Evolutionary conservation across 2,888 invertebrate genomes (phyloP).

Genomic region (Iphiclides podalirius): DNA sequence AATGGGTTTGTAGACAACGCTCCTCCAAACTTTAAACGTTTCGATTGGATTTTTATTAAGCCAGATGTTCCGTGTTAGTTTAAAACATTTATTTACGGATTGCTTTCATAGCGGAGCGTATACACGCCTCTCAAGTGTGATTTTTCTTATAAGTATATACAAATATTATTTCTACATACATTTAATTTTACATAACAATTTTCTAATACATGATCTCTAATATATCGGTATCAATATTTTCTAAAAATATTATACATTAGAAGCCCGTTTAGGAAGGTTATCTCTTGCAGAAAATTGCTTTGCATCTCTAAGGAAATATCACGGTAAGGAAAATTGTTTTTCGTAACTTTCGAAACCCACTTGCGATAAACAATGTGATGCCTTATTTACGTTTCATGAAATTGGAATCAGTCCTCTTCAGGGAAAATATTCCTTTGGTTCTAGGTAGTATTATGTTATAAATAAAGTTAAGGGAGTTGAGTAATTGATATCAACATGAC

Average conservation of each 20-base stretch:
- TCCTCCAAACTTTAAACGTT: constrained; percentile 12
- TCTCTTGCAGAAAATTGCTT: constrained; percentile 74
- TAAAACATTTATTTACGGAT: constrained; percentile 37
- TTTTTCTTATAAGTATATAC: constrained; percentile 1
- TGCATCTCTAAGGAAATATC: constrained; percentile 74
- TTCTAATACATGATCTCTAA: constrained; percentile 14
- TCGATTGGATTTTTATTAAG: constrained; percentile 37
- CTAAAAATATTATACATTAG: constrained; percentile 38
- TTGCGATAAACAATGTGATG: constrained; percentile 28
- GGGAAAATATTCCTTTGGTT: constrained; percentile 30
- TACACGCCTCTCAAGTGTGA: background rate
- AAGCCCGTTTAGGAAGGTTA: constrained; percentile 64
- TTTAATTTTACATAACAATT: constrained; percentile 14
- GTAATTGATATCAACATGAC: too few species aligned
- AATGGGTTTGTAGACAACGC: constrained; percentile 27
- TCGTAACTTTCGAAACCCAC: constrained; percentile 54
- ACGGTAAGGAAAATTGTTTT: constrained; percentile 56
- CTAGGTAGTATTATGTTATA: background rate
- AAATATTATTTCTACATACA: background rate
- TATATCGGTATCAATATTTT: constrained; percentile 24
- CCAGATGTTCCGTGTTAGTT: constrained; percentile 46
- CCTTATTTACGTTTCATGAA: constrained; percentile 24
- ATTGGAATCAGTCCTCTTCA: constrained; percentile 19
- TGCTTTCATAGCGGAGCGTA: constrained; percentile 21
- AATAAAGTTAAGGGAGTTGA: constrained; percentile 29